Conservation (phyloP, 1,140 invertebrate species). For the Drosophila ogumai region DNA sequence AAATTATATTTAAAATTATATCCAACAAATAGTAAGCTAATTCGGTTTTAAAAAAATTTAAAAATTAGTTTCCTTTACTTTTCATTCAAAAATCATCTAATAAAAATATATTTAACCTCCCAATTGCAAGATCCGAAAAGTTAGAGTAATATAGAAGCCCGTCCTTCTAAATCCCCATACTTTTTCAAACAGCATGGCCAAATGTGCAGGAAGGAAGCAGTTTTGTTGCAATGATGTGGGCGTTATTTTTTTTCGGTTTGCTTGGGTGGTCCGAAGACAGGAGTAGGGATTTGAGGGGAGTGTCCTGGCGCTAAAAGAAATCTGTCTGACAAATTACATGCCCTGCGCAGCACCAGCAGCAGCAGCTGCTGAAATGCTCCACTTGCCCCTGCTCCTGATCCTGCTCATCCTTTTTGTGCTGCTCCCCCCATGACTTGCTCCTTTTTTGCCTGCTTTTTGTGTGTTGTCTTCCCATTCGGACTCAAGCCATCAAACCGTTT, state of each 20-base stretch:
- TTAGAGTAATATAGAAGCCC: not conserved
- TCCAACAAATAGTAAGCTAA: too few relatives aligned
- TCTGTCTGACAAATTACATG: conserved; percentile 80
- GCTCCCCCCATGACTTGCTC: conserved; percentile 21
- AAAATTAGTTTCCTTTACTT: not conserved
- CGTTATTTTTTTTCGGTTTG: conserved; percentile 42
- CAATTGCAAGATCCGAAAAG: too few relatives aligned
- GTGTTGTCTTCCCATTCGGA: conserved; percentile 47
- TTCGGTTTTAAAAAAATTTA: not conserved
- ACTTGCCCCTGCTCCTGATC: conserved; percentile 5
- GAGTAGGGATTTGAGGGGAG: conserved; percentile 16
- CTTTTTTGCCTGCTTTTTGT: conserved; percentile 16
- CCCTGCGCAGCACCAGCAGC: conserved; percentile 40
- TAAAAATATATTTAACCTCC: not conserved
- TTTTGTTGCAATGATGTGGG: conserved; percentile 67
- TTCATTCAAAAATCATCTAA: not conserved
- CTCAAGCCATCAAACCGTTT: conserved; percentile 39
- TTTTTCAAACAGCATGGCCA: conserved; percentile 37
- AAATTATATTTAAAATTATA: too few relatives aligned
- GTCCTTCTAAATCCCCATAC: not conserved
- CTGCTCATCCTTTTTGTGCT: conserved; percentile 14
- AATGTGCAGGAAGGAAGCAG: conserved; percentile 69
- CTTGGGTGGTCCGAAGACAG: conserved; percentile 2
- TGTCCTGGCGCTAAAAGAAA: conserved; percentile 64
- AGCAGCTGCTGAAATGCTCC: conserved; percentile 61